These are phyloP conservation scores for Pandemis cinnamomeana DNA, from an alignment of 2,888 invertebrate genomes.

Conservation along the genomic window DNA sequence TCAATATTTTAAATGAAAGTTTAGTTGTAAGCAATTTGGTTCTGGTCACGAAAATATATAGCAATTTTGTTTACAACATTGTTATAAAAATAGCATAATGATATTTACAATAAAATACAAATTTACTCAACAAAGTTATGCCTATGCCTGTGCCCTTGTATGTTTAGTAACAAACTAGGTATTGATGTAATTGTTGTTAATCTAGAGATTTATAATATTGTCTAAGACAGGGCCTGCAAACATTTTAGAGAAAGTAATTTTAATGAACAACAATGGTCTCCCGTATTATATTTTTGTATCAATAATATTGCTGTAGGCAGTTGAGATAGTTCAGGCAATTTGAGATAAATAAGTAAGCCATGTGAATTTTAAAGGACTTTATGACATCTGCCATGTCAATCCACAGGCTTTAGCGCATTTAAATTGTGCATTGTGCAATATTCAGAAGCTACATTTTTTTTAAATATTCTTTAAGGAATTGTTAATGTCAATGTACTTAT, in stretches of 20 bases:
- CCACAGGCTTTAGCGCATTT: neutral
- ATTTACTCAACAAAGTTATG: no score
- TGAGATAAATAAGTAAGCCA: neutral
- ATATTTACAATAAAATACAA: no score
- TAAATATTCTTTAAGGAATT: neutral
- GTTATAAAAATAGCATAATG: no score
- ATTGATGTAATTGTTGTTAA: neutral
- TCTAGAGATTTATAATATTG: neutral
- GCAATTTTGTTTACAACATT: no score
- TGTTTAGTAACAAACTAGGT: no score
- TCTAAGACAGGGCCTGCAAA: no score
- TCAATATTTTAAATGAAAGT: no score
- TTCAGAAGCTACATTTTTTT: neutral
- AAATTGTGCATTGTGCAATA: neutral
- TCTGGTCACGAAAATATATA: no score
- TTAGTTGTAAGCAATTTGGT: no score
- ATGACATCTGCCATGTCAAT: no score
- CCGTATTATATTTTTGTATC: neutral
- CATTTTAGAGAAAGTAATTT: no score
- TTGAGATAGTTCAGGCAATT: neutral
- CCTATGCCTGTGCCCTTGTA: no score
- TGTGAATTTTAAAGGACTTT: neutral
- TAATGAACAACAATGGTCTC: neutral
- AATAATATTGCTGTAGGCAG: neutral
- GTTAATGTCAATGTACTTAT: neutral